Evolutionary conservation across 92 coral and sea anemone species (phyloP).

Genomic region (Heliopora coerulea): DNA sequence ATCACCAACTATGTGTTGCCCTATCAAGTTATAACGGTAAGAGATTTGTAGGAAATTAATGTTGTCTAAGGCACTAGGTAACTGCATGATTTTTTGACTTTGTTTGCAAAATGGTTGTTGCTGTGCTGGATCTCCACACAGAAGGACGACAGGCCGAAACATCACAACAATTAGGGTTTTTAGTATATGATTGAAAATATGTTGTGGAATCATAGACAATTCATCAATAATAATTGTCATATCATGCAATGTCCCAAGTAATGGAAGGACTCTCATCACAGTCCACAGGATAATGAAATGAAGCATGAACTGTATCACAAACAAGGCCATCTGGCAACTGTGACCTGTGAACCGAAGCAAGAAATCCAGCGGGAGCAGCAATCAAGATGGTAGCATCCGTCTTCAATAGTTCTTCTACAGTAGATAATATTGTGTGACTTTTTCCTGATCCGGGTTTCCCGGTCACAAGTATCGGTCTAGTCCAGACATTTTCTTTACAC

Average conservation of each 20-base stretch:
- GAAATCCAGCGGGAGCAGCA: background rate
- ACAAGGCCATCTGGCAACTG: background rate
- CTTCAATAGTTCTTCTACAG: background rate
- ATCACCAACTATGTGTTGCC: no score
- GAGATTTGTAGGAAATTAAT: no score
- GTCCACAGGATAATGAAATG: conserved; percentile 21
- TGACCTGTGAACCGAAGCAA: background rate
- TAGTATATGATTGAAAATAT: background rate
- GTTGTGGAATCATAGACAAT: conserved; percentile 14
- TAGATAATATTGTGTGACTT: background rate
- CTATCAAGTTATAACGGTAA: no score
- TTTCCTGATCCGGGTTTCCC: conserved; percentile 34
- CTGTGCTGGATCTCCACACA: background rate
- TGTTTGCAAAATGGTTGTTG: conserved; percentile 9
- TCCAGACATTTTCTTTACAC: background rate
- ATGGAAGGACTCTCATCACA: background rate
- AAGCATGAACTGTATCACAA: conserved; percentile 17
- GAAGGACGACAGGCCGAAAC: background rate
- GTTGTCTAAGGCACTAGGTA: no score
- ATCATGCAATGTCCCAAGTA: background rate
- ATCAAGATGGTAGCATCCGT: background rate
- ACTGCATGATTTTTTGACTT: no score
- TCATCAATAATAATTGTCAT: conserved; percentile 32
- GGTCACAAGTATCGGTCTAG: background rate
- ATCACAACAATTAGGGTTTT: background rate